Base-by-base conservation (phyloP, 2,113 vertebrate species). In the Macquaria ambigua region DNA sequence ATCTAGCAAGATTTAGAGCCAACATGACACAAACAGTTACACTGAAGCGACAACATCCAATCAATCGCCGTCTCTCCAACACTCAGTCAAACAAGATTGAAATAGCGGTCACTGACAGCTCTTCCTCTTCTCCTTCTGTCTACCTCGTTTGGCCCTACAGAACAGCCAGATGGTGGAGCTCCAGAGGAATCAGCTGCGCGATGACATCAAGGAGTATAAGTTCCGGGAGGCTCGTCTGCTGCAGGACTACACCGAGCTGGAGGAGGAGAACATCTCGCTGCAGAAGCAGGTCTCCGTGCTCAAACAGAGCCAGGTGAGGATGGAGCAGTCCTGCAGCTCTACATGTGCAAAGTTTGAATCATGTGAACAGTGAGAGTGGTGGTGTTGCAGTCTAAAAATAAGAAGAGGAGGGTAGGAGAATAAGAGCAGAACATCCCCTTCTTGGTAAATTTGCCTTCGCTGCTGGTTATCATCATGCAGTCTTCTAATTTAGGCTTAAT, bases 221-320 rank as follows among this genome's bases (percentile, higher is more conserved):
- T 97, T 99, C 92, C 92, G 97, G 74, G 98, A 99, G 93, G 94
- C 97, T 0, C 97, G 98, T 18, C 95, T 99, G 89, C 95, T 99
- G 88, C 98, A 99, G 94, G 98, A 99, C 95, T 99, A 97, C 94
- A 97, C 97, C 0, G 98, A 99, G 92, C 96, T 99, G 68, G 98
- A 99, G 91, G 98, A 99, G 91, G 98, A 99, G 95, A 99, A 99
- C 95, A 99, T 99, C 94, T 97, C 97, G n/a, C 95, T 99, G 71
- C 98, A 99, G 96, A 99, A 99, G 91, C 98, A 99, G 93, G 98
- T 99, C 61, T 99, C 97, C 46, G 79, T 96, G 86, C 97, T 99
- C 77, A 97, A 97, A 84, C 98, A 99, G 94, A 98, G 97, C 87
- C 98, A 99, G 97, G 98, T 95, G 89, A 95, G 96, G 56, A 74